Evolutionary conservation across 2,888 invertebrate species (phyloP).

Genomic region (Aleiodes leptofemur): DNA sequence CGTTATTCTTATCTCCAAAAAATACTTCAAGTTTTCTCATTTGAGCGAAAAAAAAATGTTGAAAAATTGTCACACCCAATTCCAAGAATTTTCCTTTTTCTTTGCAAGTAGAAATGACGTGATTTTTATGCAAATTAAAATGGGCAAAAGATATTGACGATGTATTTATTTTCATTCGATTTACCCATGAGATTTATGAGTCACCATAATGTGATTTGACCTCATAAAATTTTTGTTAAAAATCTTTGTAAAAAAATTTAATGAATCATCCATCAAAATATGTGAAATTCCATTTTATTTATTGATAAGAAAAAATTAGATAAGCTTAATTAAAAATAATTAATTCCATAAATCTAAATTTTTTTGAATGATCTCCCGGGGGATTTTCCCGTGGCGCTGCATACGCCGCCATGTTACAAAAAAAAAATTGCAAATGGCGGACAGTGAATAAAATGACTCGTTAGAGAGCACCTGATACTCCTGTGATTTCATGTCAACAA

Average conservation of each 20-base stretch:
- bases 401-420: constrained; percentile 22
- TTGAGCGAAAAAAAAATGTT: neutral
- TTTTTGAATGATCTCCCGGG: constrained; percentile 15
- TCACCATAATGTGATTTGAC: neutral
- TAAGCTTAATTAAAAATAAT: neutral
- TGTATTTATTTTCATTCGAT: constrained; percentile 14
- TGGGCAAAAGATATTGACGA: neutral
- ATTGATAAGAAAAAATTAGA: too few relatives aligned
- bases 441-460: constrained; percentile 1
- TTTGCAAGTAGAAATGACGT: constrained; percentile 29
- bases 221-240: neutral
- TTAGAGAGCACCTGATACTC: constrained; percentile 7
- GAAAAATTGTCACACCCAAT: neutral
- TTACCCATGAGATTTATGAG: neutral
- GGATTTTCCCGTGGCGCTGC: neutral
- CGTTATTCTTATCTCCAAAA: too few relatives aligned
- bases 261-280: neutral
- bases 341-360: neutral
- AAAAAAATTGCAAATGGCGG: constrained; percentile 33
- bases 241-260: neutral
- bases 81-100: neutral
- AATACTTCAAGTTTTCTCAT: too few relatives aligned
- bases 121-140: constrained; percentile 24
- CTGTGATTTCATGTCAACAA: constrained; percentile 55
- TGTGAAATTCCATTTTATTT: too few relatives aligned